Percentiles rank a stretch among this genome's conserved stretches.
These are phyloP conservation scores for Antennarius maculatus DNA, from an alignment of 2,797 vertebrate genomes.

Conservation along the genomic window DNA sequence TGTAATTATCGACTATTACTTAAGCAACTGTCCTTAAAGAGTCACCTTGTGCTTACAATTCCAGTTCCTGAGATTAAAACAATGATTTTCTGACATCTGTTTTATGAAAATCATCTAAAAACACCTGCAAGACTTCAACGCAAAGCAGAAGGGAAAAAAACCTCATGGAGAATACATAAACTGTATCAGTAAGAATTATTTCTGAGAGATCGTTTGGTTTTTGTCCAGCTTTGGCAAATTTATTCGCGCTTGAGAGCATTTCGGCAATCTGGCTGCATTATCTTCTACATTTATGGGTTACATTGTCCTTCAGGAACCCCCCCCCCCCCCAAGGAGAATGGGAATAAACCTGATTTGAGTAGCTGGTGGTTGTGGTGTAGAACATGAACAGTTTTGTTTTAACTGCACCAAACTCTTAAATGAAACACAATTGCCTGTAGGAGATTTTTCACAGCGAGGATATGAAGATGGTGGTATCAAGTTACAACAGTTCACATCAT, in stretches of 20 bases:
- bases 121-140: background rate
- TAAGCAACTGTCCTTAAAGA: background rate
- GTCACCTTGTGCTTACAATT: background rate
- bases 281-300: too few relatives aligned
- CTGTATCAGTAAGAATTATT: background rate
- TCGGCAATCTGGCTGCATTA: conserved; percentile 7
- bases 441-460: conserved; percentile 5
- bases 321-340: background rate
- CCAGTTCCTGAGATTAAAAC: background rate
- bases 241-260: conserved; percentile 9
- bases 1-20: conserved; percentile 10
- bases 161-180: background rate
- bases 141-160: background rate
- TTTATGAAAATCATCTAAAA: background rate
- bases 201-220: background rate
- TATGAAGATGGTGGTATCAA: conserved; percentile 12
- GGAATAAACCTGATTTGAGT: background rate
- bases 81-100: background rate
- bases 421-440: conserved; percentile 10
- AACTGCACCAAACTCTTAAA: background rate
- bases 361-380: background rate
- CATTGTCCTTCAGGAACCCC: too few relatives aligned
- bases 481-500: conserved; percentile 22
- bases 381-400: background rate
- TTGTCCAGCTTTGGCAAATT: conserved; percentile 1